Conservation (phyloP, 2,113 vertebrate genomes). For the Anarhynchus alexandrinus region DNA sequence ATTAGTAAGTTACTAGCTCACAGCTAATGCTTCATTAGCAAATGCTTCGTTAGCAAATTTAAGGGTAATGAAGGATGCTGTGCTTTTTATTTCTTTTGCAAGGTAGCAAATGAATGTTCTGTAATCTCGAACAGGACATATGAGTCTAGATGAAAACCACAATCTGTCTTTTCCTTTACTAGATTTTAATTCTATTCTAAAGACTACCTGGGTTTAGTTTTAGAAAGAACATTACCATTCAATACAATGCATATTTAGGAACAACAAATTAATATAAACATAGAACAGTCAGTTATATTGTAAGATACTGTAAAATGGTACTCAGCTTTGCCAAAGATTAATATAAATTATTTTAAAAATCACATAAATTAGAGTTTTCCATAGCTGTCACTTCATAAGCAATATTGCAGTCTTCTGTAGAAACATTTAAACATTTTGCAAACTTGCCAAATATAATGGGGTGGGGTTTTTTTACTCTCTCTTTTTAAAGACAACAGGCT, state of each 20-base stretch:
- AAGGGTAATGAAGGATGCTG: not conserved
- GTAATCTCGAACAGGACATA: not conserved
- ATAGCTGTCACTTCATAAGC: not conserved
- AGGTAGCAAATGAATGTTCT: not conserved
- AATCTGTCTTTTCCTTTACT: not conserved
- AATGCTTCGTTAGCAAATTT: not conserved
- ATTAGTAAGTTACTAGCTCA: not conserved
- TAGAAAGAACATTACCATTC: not conserved
- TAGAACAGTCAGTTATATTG: not conserved
- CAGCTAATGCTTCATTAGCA: not conserved
- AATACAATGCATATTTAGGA: not conserved
- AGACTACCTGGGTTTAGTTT: not conserved
- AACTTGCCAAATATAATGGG: not conserved
- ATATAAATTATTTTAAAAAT: not conserved
- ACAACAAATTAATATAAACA: not conserved
- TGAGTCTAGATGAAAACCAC: not conserved
- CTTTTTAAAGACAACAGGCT: not conserved
- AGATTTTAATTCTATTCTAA: not conserved
- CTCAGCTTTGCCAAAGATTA: not conserved
- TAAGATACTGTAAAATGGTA: not conserved
- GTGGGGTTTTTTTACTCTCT: not conserved
- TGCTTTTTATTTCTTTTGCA: not conserved
- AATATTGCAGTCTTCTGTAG: not conserved
- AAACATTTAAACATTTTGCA: not conserved
- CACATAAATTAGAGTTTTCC: not conserved